Evolutionary conservation across 2,113 vertebrate genomes (phyloP), one percentile per base, ranked within the genome.

Genomic region (Siphamia tubifer): DNA sequence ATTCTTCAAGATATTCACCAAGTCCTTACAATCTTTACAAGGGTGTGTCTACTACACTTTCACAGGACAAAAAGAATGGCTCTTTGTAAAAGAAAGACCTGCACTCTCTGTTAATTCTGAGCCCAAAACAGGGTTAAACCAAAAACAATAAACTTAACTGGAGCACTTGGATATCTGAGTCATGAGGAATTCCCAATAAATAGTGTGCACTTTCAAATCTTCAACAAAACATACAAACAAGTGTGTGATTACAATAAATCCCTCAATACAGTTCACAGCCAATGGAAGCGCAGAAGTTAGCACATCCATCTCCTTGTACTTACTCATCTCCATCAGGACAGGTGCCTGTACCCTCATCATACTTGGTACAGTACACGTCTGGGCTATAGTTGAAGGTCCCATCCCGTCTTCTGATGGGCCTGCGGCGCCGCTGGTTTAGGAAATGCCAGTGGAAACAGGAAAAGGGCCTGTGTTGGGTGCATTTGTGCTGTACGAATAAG

Each of bases 391-490:
- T 99, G 83, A 99, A 99, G 5, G 97, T 97, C 4, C 97, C 96
- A 48, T 98, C 97, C 48, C 97, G 94, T 67, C 94, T 94, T 60
- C 97, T 95, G 69, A 99, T 94, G 39, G 97, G 98, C n/a, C 97
- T 89, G 57, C 97, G 95, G 3, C 97, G 94, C 15, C 97, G 90
- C 90, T 99, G 97, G 89, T 99, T 99, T 61, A 99, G 92, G 74
- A 99, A 99, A 86, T 99, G 97, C 97, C 97, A 99, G 87, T 99
- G 93, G 93, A 99, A 99, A 83, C 97, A 99, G 84, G 96, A 96
- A 56, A 98, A 99, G 67, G 97, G 96, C 25, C 96, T 89, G 70
- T 98, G 97, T 87, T 98, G 96, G 0, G 96, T 95, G 85, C 97
- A 99, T 91, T 99, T 99, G 82, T 99, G 97, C 74, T 99, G 97